These are phyloP conservation scores for Limonius californicus DNA, from an alignment of 1,140 invertebrate genomes.

Conservation along the genomic window DNA sequence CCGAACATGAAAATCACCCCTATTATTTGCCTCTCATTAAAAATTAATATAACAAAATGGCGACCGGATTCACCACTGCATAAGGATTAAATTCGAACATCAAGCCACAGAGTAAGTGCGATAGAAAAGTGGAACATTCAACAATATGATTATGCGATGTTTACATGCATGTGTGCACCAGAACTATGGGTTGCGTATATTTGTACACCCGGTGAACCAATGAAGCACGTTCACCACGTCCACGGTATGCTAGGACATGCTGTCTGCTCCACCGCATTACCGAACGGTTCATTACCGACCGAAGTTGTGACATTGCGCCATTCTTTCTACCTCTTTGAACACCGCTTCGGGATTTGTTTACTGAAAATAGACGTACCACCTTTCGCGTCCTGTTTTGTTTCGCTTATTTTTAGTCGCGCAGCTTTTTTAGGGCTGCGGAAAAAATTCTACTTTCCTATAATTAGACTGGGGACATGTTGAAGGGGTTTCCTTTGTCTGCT, in stretches of 20 bases:
- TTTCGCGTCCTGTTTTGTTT: no score
- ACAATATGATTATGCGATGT: slow-evolving; percentile 20
- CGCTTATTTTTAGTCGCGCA: no score
- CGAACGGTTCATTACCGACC: slow-evolving; percentile 18
- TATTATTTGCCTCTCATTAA: no score
- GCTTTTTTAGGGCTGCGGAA: no score
- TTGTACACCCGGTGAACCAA: slow-evolving; percentile 15
- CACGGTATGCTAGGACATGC: neutral
- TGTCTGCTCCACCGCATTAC: slow-evolving; percentile 17
- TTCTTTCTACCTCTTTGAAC: slow-evolving; percentile 21
- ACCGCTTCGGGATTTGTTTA: neutral
- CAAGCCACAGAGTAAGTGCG: neutral
- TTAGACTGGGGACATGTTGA: no score
- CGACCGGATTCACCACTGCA: no score
- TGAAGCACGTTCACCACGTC: slow-evolving; percentile 6
- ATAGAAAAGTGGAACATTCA: slow-evolving; percentile 21
- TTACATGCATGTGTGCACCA: slow-evolving; percentile 18
- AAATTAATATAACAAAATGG: no score
- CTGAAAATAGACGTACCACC: no score
- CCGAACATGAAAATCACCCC: no score
- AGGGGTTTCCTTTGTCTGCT: no score
- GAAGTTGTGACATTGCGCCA: slow-evolving; percentile 3
- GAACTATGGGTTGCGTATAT: slow-evolving; percentile 17
- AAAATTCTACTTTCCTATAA: neutral
- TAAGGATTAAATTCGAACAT: neutral